A percentile compares a stretch with the other conserved stretches of the same genome.
These are phyloP conservation scores for Heliconius sara DNA, from an alignment of 2,888 invertebrate genomes.

Conservation along the genomic window DNA sequence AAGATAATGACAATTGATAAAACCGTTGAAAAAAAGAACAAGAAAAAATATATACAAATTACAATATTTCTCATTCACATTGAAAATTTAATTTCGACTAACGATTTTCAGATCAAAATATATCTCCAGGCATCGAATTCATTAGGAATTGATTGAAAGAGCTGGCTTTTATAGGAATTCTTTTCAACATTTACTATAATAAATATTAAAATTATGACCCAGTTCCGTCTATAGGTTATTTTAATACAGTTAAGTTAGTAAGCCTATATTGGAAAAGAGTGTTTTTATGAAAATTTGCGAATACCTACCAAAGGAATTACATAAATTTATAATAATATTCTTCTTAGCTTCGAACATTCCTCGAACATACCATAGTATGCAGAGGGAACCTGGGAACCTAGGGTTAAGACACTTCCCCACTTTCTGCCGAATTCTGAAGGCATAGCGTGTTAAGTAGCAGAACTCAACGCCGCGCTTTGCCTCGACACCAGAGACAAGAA, in stretches of 20 bases:
- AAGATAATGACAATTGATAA: neutral
- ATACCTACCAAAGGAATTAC: neutral
- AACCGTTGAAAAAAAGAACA: neutral
- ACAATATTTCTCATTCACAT: constrained; percentile 24
- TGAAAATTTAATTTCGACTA: constrained; percentile 23
- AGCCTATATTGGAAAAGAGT: neutral
- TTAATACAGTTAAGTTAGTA: constrained; percentile 12
- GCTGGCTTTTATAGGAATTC: constrained; percentile 21
- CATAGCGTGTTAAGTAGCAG: neutral
- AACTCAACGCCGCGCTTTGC: no score
- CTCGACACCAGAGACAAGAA: no score
- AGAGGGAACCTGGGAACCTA: neutral
- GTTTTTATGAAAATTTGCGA: neutral
- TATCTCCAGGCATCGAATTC: constrained; percentile 19
- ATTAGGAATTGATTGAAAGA: constrained; percentile 26
- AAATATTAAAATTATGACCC: constrained; percentile 26
- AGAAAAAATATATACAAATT: neutral
- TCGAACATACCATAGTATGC: neutral
- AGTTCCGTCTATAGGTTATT: constrained; percentile 11
- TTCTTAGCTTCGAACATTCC: neutral
- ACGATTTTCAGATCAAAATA: constrained; percentile 24
- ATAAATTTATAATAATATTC: neutral
- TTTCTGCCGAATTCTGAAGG: neutral
- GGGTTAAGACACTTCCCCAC: neutral
- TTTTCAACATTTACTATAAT: constrained; percentile 24